Conservation (phyloP, 2,888 invertebrate species). For the Druceiella hillmani region DNA sequence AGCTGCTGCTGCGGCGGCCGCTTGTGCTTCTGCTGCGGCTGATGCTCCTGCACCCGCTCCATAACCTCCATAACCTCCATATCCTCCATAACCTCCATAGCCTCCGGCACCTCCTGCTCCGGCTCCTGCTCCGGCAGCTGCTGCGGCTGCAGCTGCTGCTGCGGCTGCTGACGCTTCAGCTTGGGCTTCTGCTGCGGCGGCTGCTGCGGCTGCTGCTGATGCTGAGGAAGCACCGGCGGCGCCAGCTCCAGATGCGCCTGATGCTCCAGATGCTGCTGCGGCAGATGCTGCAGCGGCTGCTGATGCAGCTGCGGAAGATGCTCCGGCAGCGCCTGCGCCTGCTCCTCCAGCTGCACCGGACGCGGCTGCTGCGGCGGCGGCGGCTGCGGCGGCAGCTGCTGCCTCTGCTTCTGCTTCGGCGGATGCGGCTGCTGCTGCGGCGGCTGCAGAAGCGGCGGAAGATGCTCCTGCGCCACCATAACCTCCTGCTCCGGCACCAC, state of each 20-base stretch:
- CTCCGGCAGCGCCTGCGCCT: constrained; percentile 3
- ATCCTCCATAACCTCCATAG: too few species aligned
- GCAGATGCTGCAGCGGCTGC: too few species aligned
- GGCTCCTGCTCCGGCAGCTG: too few species aligned
- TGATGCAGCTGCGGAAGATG: background rate
- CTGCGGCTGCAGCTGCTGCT: too few species aligned
- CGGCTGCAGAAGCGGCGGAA: too few species aligned
- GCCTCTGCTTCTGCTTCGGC: constrained; percentile 2
- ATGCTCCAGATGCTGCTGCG: too few species aligned
- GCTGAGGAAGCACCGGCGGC: too few species aligned
- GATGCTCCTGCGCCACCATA: background rate
- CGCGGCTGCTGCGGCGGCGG: background rate
- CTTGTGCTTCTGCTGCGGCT: background rate
- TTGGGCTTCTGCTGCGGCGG: too few species aligned
- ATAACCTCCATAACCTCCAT: background rate
- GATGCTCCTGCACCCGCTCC: background rate
- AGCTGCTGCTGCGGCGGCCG: constrained; percentile 1
- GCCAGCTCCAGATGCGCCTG: too few species aligned
- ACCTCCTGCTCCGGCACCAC: background rate
- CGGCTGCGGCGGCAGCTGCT: background rate
- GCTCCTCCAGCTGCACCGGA: background rate
- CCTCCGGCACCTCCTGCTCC: too few species aligned
- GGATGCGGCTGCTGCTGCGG: constrained; percentile 3
- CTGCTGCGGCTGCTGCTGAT: too few species aligned
- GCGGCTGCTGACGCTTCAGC: too few species aligned